These are phyloP conservation scores for Herpetotheres cachinnans DNA, from an alignment of 2,113 vertebrate species.

Conservation along the genomic window DNA sequence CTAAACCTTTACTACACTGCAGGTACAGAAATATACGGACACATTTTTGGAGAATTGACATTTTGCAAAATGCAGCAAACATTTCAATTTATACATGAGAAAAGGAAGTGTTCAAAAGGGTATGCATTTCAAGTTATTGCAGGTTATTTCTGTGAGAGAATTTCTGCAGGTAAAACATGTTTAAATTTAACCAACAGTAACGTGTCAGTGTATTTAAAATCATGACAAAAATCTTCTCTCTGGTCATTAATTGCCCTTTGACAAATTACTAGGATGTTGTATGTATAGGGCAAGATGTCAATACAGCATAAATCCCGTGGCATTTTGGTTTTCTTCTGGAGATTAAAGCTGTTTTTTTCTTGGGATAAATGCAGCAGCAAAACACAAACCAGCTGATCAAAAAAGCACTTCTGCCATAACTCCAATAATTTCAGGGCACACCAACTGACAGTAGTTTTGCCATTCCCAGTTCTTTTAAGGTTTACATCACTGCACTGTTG, in stretches of 20 bases:
- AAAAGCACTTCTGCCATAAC: slow-evolving; percentile 84
- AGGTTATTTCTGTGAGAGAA: slow-evolving; percentile 83
- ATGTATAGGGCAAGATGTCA: slow-evolving; percentile 81
- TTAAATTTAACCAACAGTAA: slow-evolving; percentile 85
- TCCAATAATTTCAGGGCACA: slow-evolving; percentile 83
- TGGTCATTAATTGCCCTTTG: slow-evolving; percentile 77
- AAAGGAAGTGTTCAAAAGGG: slow-evolving; percentile 85
- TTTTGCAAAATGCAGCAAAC: slow-evolving; percentile 87
- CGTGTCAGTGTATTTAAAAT: slow-evolving; percentile 83
- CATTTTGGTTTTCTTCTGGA: slow-evolving; percentile 89
- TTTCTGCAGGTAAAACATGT: slow-evolving; percentile 84
- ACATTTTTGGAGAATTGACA: slow-evolving; percentile 81
- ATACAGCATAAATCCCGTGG: slow-evolving; percentile 83
- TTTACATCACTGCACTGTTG: slow-evolving; percentile 80
- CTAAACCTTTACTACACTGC: slow-evolving; percentile 84
- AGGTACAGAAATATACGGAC: slow-evolving; percentile 83
- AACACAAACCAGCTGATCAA: slow-evolving; percentile 87
- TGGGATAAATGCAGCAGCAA: slow-evolving; percentile 88
- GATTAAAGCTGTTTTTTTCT: slow-evolving; percentile 89
- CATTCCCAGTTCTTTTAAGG: slow-evolving; percentile 82
- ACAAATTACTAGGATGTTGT: slow-evolving; percentile 79
- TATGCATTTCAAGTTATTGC: slow-evolving; percentile 87
- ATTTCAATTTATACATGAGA: slow-evolving; percentile 83
- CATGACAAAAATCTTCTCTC: slow-evolving; percentile 84
- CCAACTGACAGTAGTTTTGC: slow-evolving; percentile 83